Base-by-base conservation (phyloP, 1,140 invertebrate species). In the Schlechtendalia chinensis region DNA sequence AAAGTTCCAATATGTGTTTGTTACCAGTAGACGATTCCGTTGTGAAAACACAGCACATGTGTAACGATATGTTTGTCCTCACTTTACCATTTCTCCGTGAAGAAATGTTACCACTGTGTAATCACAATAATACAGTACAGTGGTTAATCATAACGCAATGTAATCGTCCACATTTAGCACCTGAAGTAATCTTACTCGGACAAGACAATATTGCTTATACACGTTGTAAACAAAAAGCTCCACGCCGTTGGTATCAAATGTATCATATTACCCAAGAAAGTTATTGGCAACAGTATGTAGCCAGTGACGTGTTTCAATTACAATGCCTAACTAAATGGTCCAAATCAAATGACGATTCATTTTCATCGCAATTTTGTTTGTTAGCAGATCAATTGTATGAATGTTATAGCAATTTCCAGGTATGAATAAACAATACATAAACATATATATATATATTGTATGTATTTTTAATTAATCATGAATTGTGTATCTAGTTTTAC, bases 311-410 rank as follows among this genome's bases (percentile, higher is more conserved):
- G 17, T 72, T 72, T 54, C 22, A 54, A 1, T 29, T 72, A 29
- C 69, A n/a, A 12, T 72, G 69, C 54, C 29, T 72, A 54, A 29
- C 69, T 6, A 72, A 72, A n/a, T 72, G 69, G 69, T 14, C 29
- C 2, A 72, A 72, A 29, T 29, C 29, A 12, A 29, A n/a, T n/a
- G 27, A 72, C 17, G 29, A 19, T n/a, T 72, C 69, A 29, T 54
- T 17, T 72, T 19, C 29, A 29, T n/a, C 53, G 24, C 69, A 72
- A 54, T 72, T 54, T 29, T 72, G 69, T n/a, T 5, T 72, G 11
- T 22, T 72, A 54, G 69, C 69, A 27, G 47, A 72, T 54, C 69
- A 72, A 16, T 72, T 72, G 11, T 72, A 72, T 54, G 69, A 72
- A n/a, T 72, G 69, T 29, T 72, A 72, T n/a, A 24, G 5, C 8